Conservation (phyloP, 2,113 vertebrate species). For the Vanacampus margaritifer region DNA sequence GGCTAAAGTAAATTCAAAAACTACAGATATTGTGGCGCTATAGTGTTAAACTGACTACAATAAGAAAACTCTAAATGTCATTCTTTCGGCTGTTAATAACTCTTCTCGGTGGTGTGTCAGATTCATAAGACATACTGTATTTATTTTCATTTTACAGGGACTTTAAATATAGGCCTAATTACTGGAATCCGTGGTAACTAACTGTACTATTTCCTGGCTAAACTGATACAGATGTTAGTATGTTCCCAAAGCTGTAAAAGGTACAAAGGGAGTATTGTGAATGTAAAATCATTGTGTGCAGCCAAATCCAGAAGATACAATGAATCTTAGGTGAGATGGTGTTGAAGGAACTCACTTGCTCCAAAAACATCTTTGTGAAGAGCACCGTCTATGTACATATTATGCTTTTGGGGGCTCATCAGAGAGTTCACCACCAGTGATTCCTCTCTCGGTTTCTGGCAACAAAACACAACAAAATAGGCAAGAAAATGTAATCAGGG, state of each 20-base stretch:
- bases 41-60: no score
- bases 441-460: constrained; percentile 85
- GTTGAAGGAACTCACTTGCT: constrained; percentile 75
- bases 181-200: neutral
- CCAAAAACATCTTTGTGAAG: constrained; percentile 93
- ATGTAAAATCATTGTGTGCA: neutral
- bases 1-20: no score
- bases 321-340: neutral
- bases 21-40: no score
- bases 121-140: neutral
- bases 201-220: neutral
- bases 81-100: no score
- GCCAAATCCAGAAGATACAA: neutral
- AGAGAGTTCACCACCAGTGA: constrained; percentile 66
- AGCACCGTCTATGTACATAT: constrained; percentile 79
- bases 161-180: no score
- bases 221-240: neutral
- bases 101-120: neutral
- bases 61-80: no score
- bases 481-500: neutral
- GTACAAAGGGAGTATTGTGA: neutral
- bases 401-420: constrained; percentile 84
- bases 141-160: no score
- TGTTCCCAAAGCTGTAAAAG: neutral
- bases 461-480: constrained; percentile 20